Conservation (phyloP, 2,888 invertebrate genomes). For the Oxycera nigricornis region DNA sequence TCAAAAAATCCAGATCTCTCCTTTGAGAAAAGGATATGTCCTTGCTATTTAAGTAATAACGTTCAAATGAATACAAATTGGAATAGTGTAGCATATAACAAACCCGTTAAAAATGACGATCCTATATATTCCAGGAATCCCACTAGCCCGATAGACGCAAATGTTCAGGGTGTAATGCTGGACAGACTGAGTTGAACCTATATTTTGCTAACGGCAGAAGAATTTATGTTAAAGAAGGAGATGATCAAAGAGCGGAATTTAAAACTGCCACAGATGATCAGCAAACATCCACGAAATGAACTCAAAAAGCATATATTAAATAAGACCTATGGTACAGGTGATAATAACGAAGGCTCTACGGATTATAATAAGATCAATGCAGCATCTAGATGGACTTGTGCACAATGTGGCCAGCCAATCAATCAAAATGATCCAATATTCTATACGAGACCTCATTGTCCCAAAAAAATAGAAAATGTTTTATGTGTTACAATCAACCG, state of each 20-base stretch:
- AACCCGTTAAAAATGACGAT: background rate
- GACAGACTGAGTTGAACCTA: too few species aligned
- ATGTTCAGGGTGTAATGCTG: background rate
- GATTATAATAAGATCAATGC: background rate
- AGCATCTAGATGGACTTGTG: background rate
- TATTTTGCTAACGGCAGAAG: too few species aligned
- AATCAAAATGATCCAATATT: background rate
- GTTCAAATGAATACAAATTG: background rate
- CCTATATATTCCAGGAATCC: constrained; percentile 27
- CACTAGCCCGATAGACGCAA: constrained; percentile 2
- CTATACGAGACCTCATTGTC: background rate
- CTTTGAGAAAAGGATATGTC: background rate
- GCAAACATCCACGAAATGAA: background rate
- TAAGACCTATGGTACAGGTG: background rate
- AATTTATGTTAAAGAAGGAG: background rate
- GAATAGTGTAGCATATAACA: background rate
- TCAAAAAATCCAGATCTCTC: background rate
- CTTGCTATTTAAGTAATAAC: too few species aligned
- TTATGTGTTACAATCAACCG: background rate
- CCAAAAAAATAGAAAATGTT: constrained; percentile 21
- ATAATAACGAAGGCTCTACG: background rate
- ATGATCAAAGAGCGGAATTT: background rate
- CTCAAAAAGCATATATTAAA: background rate
- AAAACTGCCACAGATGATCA: background rate
- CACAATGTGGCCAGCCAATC: background rate